Base-by-base conservation (phyloP, 2,113 vertebrate species). In the Lagopus leucura region DNA sequence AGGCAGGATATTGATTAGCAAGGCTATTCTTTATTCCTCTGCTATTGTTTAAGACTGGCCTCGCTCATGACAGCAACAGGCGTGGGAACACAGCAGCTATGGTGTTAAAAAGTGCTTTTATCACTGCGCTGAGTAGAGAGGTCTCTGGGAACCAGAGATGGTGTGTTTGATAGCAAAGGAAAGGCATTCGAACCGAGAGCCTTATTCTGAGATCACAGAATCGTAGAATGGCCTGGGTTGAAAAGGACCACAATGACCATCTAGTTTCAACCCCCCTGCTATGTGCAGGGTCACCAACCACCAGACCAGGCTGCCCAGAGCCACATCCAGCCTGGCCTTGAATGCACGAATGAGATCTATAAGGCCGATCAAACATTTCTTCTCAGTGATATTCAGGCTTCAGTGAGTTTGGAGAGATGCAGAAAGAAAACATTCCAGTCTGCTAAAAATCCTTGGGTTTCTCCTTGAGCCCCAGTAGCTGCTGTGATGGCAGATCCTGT, bases 1-100 rank as follows among this genome's bases (percentile, higher is more conserved):
- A 27, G 96, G 96, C 97, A 97, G 97, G 96, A 97, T 97, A 97
- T 97, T 4, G 91, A 96, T 96, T 95, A 94, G 95, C 4, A 3
- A 73, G 92, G 70, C 96, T 94, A 97, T 97, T 97, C 96, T 96
- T 97, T 85, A 94, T 73, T 87, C 73, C 88, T 93, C 88, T 91
- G 76, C 96, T 88, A 97, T 97, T 96, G 96, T 97, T 96, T 63
- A 13, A 76, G 83, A 25, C 40, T 4, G 1, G 89, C 34, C 93
- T 91, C 90, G 79, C 61, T 72, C 90, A 65, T 84, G 93, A 94
- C 94, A 96, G 87, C 95, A 89, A 24, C 84, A 92, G 20, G 78
- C 96, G 86, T 97, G 97, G 97, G 97, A 97, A 96, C 91, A 86
- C 86, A 92, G 90, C 86, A 93, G 79, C 61, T 94, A 87, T 86